Evolutionary conservation across 1,140 invertebrate genomes (phyloP).

Genomic region (Acarapis woodi): DNA sequence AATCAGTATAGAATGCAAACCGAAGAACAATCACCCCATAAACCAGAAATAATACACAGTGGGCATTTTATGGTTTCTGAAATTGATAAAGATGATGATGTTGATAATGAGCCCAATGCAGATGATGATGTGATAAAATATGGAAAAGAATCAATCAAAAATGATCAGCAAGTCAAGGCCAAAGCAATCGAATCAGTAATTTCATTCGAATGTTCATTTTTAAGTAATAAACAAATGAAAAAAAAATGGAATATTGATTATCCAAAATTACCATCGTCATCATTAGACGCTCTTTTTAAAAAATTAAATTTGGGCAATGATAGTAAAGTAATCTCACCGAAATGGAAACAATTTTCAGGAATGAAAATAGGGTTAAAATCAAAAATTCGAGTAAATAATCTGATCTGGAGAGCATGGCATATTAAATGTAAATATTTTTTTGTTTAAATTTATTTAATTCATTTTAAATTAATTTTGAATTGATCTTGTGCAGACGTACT

Average conservation of each 20-base stretch:
- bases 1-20: too few relatives aligned
- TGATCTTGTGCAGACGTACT: background rate
- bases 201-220: conserved; percentile 18
- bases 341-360: conserved; percentile 98
- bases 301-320: conserved; percentile 90
- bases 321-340: conserved; percentile 90
- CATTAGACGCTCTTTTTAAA: conserved; percentile 73
- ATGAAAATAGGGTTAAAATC: conserved; percentile 86
- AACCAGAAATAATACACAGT: conserved; percentile 56
- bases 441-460: background rate
- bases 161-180: background rate
- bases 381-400: conserved; percentile 94
- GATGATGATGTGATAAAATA: conserved; percentile 23
- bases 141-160: background rate
- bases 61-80: conserved; percentile 94
- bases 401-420: conserved; percentile 99
- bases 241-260: conserved; percentile 15
- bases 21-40: too few relatives aligned
- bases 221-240: conserved; percentile 21
- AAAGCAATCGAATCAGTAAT: background rate
- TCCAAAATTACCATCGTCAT: conserved; percentile 49
- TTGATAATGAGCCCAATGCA: conserved; percentile 41
- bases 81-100: conserved; percentile 63
- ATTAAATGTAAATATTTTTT: conserved; percentile 73
- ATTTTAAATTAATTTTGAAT: background rate